These are phyloP conservation scores for Chloebia gouldiae DNA, from an alignment of 2,113 vertebrate genomes.

Conservation along the genomic window DNA sequence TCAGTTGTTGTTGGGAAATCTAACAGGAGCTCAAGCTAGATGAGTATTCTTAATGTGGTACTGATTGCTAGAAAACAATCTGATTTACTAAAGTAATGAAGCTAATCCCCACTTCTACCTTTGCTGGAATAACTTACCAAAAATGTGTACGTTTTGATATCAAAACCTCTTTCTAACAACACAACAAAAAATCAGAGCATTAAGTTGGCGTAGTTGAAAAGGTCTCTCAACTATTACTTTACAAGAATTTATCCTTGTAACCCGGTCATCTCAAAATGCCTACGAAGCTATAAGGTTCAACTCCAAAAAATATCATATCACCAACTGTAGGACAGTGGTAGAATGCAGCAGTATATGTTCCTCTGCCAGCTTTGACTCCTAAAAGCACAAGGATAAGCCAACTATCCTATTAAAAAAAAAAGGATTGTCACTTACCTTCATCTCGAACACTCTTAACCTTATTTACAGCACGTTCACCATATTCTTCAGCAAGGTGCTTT, in stretches of 20 bases:
- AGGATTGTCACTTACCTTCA: conserved; percentile 77
- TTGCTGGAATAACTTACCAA: not conserved
- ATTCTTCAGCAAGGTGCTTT: conserved; percentile 95
- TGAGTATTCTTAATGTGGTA: not conserved
- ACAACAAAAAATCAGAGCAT: not conserved
- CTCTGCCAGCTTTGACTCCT: not conserved
- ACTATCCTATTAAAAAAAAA: not conserved
- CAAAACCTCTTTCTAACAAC: not conserved
- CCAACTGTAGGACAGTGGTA: not conserved
- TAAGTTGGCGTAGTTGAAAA: not conserved
- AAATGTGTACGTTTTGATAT: not conserved
- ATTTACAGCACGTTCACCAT: conserved; percentile 95
- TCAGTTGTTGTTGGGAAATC: not conserved
- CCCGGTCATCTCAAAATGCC: not conserved
- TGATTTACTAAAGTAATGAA: not conserved
- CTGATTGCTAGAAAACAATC: not conserved
- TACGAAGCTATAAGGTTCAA: not conserved
- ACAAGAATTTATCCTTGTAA: not conserved
- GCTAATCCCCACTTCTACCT: not conserved
- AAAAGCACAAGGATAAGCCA: not conserved
- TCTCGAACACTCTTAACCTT: conserved; percentile 98
- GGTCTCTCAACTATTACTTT: not conserved
- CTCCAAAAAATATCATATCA: not conserved
- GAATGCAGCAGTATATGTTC: not conserved
- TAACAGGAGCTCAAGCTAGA: not conserved